Base-by-base conservation (phyloP, 2,113 vertebrate genomes). In the Gavia stellata region DNA sequence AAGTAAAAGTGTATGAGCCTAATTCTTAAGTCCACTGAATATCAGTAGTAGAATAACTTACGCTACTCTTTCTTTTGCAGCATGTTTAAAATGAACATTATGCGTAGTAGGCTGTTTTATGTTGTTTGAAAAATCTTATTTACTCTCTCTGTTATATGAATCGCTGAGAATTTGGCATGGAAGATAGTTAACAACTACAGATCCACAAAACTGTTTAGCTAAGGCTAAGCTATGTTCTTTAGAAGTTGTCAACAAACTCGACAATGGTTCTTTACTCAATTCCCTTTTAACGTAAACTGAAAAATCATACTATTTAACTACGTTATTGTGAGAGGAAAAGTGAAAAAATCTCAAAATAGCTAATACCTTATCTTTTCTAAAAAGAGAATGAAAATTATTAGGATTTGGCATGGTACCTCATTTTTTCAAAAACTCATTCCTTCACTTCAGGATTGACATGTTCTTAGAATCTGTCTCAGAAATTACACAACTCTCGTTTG, bases 1-100 rank as follows among this genome's bases (percentile, higher is more conserved):
- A 96, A 94, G 95, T 92, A 94, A 98, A 97, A 98, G 95, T 94
- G 87, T 94, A 92, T 82, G 65, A 96, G 73, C 94, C 88, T 92
- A 95, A 66, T 97, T 96, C 93, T 77, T 26, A 88, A 96, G 87
- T 93, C 91, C 81, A 83, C 68, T 95, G 59, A 93, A 80, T 94
- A 95, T 93, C 81, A 87, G 81, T 74, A 90, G 83, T 71, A 91
- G 88, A 96, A 89, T 89, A 96, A 92, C 56, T 96, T 93, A 81
- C 94, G 79, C 93, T 96, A 68, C 89, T 95, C 14, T 81, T 93
- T 86, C 89, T 91, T 97, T 97, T 96, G 87, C 74, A 95, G 81
- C 34, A 18, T 56, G 79, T 92, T 84, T 86, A 78, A 92, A 93
- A 91, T 88, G n/a, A 80, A 93, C 28, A 67, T 92, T 96, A 95